Conservation (phyloP, 2,113 vertebrate species). For the Protobothrops flavoviridis region DNA sequence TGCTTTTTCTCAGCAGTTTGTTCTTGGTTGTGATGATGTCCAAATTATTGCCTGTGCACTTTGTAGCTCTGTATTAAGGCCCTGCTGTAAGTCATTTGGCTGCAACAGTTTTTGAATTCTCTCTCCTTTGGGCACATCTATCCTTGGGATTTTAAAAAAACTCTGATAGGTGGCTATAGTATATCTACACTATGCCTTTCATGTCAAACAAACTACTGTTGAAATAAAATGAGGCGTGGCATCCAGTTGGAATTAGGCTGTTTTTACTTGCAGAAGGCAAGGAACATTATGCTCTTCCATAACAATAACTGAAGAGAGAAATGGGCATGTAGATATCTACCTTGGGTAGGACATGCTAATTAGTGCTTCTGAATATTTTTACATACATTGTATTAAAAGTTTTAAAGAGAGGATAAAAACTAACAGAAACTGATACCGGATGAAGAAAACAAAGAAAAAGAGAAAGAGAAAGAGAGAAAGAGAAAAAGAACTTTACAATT, state of each 20-base stretch:
- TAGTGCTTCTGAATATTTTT: background rate
- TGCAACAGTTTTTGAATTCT: background rate
- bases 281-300: background rate
- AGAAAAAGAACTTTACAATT: background rate
- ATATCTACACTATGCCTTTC: background rate
- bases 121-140: background rate
- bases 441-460: background rate
- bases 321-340: background rate
- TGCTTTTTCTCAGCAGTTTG: background rate
- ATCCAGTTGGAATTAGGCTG: background rate
- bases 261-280: background rate
- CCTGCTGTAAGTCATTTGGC: background rate
- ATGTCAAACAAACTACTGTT: background rate
- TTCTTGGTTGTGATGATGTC: background rate
- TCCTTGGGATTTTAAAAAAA: background rate
- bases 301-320: background rate
- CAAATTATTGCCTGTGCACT: background rate
- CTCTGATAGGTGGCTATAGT: background rate
- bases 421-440: background rate
- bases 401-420: background rate
- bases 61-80: background rate
- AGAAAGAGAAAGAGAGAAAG: background rate
- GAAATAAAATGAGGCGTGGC: background rate
- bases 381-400: background rate
- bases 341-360: background rate